Percentiles rank a stretch among this genome's conserved stretches.
These are phyloP conservation scores for Tragulus kanchil DNA, from an alignment of 2,113 vertebrate genomes.

Conservation along the genomic window DNA sequence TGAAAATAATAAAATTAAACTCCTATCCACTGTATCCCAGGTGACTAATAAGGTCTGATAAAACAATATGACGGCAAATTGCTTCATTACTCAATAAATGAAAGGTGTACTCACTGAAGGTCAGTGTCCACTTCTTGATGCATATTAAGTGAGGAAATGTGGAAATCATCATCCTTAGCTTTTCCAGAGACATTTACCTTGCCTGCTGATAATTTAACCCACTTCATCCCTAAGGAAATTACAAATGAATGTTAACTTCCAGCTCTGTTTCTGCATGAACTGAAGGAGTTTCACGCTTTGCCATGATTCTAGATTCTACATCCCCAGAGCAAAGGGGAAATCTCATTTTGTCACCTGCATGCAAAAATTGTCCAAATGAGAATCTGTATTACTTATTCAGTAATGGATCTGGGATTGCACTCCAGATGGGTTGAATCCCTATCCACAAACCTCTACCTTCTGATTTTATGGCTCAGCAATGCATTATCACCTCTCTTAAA, in stretches of 20 bases:
- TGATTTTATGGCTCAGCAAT: not conserved
- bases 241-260: conserved; percentile 50
- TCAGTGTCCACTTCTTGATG: conserved; percentile 73
- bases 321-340: conserved; percentile 5
- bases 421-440: conserved; percentile 10
- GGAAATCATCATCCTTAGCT: conserved; percentile 50
- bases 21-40: conserved; percentile 58
- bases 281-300: conserved; percentile 54
- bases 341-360: conserved; percentile 55
- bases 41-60: conserved; percentile 75
- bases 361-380: conserved; percentile 58
- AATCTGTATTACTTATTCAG: not conserved
- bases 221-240: conserved; percentile 71
- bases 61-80: conserved; percentile 79
- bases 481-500: not conserved
- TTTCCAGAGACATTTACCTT: conserved; percentile 65
- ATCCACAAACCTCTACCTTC: not conserved
- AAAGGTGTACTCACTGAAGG: conserved; percentile 62
- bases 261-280: conserved; percentile 50
- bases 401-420: not conserved
- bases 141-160: conserved; percentile 72
- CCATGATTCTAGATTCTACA: conserved; percentile 58
- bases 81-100: conserved; percentile 74
- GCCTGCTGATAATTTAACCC: conserved; percentile 54
- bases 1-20: conserved; percentile 79